A percentile compares a stretch with the other conserved stretches of the same genome.
phyloP scores from a whole-genome alignment of 2,888 invertebrate species.

The Merodon equestris region DNA sequence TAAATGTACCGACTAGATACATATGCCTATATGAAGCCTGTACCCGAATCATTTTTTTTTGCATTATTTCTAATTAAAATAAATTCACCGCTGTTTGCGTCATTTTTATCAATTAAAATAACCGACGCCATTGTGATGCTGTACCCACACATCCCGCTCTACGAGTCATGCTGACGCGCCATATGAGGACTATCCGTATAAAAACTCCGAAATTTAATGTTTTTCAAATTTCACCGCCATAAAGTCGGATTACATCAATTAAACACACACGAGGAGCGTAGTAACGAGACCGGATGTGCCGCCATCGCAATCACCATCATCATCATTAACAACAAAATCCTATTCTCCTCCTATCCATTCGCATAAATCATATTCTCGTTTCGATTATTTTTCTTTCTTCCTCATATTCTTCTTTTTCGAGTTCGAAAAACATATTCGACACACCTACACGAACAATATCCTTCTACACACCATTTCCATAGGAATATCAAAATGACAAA shows the following conservation, averaged over 20 bases:
- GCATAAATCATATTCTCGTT: slow-evolving; percentile 37
- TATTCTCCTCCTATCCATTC: slow-evolving; percentile 5
- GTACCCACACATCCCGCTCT: not conserved
- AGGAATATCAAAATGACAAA: slow-evolving; percentile 50
- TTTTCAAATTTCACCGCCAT: slow-evolving; percentile 20
- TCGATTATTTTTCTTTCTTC: slow-evolving; percentile 63
- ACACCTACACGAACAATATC: slow-evolving; percentile 19
- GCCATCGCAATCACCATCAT: slow-evolving; percentile 28
- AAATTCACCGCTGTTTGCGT: slow-evolving; percentile 1
- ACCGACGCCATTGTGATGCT: not conserved
- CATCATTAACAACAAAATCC: not conserved
- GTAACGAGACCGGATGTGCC: slow-evolving; percentile 43
- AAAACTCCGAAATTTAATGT: not conserved
- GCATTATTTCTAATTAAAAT: slow-evolving; percentile 13
- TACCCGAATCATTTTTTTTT: not conserved
- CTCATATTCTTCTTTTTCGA: slow-evolving; percentile 35
- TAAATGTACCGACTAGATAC: no score
- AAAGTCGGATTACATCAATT: slow-evolving; percentile 51
- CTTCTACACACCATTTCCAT: slow-evolving; percentile 28
- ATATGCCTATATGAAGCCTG: no score
- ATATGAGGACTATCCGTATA: no score
- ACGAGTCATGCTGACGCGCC: not conserved
- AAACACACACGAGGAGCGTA: slow-evolving; percentile 11
- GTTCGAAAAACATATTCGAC: slow-evolving; percentile 37
- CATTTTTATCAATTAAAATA: slow-evolving; percentile 31